Base-by-base conservation (phyloP, 2,888 invertebrate species). In the Melieria picta region DNA sequence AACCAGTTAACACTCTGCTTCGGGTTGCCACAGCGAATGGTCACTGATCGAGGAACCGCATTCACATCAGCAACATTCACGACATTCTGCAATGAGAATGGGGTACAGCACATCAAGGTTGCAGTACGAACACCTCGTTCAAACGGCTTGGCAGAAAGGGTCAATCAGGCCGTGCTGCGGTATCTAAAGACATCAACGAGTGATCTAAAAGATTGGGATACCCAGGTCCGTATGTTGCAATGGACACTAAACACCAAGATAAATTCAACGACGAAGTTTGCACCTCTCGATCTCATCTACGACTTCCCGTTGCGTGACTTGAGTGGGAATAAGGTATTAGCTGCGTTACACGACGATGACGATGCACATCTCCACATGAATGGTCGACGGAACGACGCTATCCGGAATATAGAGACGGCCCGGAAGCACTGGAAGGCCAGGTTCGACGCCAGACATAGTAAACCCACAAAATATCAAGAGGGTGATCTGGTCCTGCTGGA, bases 251-350 rank as follows among this genome's bases (percentile, higher is more conserved):
- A 48, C 16, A 63, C 63, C 46, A 50, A 45, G 30, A 16, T 63
- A 4, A 47, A 63, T 48, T n/a, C 7, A 5, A 63, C 63, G 16
- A 63, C 63, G 6, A 76, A 64, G 30, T 72, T 70, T 50, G 61
- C 68, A 4, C 75, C 77, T 4, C 74, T 74, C 1, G 74, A 76
- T 11, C 13, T 77, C 4, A 67, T 77, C 6, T 78, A 73, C 48
- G 74, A 77, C 72, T 78, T 76, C 57, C 63, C 73, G 7, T 11
- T 69, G 7, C 65, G 70, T 11, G 69, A 75, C n/a, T 67, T 75
- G 5, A 72, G 71, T 46, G 50, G 45, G 9, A 76, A 74, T 2
- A 30, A 30, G 30, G 30, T 30, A 30, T 30, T 30, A 30, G 30
- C 30, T 30, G 30, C 30, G 30, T n/a, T 55, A 4, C 43, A 55